Percentiles rank a stretch among this genome's conserved stretches.
Evolutionary conservation across 2,113 vertebrate species (phyloP).

Genomic region (Bucco capensis): DNA sequence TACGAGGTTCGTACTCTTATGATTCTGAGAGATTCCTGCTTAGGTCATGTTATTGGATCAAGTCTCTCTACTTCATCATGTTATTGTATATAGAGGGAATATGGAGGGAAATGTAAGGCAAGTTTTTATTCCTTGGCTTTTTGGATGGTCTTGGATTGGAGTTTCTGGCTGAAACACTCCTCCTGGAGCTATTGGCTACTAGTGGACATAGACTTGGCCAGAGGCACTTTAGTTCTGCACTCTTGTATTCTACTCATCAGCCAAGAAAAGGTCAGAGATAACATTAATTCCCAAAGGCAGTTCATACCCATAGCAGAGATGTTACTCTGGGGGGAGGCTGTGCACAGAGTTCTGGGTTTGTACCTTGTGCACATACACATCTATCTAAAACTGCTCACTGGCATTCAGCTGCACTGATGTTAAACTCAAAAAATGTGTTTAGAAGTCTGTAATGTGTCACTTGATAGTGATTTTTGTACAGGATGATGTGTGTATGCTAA

Average conservation of each 20-base stretch:
- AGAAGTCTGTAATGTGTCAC: not conserved
- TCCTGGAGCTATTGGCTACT: not conserved
- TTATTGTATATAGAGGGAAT: not conserved
- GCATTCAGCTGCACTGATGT: not conserved
- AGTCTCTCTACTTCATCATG: not conserved
- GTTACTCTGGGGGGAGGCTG: fast-evolving
- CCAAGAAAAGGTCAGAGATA: not conserved
- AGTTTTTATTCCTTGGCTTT: not conserved
- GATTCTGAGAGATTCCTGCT: not conserved
- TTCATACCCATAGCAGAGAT: not conserved
- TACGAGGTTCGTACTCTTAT: no score
- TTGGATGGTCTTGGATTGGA: not conserved
- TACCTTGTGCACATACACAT: fast-evolving
- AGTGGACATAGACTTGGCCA: not conserved
- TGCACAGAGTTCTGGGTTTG: not conserved
- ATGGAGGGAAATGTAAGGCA: not conserved
- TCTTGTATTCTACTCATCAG: not conserved
- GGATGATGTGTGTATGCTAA: not conserved
- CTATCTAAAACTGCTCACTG: not conserved
- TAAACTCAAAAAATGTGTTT: not conserved
- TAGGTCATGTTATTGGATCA: not conserved
- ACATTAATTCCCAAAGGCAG: not conserved
- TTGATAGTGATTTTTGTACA: not conserved
- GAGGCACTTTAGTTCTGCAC: not conserved
- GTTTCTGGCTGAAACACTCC: not conserved